These are phyloP conservation scores for Spodoptera frugiperda DNA, from an alignment of 1,140 invertebrate genomes.

Conservation along the genomic window DNA sequence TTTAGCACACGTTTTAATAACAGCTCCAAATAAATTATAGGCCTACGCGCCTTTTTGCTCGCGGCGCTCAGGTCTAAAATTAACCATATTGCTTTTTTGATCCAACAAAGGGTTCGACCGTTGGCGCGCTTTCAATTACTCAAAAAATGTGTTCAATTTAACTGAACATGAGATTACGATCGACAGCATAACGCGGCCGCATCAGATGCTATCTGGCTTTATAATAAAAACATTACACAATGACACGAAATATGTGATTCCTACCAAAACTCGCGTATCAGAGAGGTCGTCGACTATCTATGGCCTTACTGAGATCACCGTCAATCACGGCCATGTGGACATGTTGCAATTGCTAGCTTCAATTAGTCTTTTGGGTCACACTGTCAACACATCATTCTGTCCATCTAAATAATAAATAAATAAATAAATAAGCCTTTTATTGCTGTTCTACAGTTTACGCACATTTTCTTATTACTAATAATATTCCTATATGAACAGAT, in stretches of 20 bases:
- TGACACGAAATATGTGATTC: not conserved
- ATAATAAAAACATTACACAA: conserved; percentile 1
- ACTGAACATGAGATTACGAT: too few species aligned
- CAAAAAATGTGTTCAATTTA: too few species aligned
- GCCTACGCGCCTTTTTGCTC: conserved; percentile 10
- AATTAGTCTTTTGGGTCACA: conserved; percentile 45
- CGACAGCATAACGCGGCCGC: not conserved
- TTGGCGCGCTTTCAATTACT: too few species aligned
- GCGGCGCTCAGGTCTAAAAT: conserved; percentile 8
- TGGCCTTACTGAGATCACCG: conserved; percentile 36
- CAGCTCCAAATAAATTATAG: conserved; percentile 23
- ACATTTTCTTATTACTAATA: too few species aligned
- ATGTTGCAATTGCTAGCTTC: conserved; percentile 38
- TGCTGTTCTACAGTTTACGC: too few species aligned
- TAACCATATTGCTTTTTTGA: not conserved
- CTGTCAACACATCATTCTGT: conserved; percentile 16
- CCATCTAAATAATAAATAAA: too few species aligned
- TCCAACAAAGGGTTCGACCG: too few species aligned
- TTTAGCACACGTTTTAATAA: conserved; percentile 32
- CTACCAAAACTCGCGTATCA: conserved; percentile 17
- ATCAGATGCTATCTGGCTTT: not conserved
- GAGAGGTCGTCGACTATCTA: conserved; percentile 37
- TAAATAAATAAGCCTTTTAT: too few species aligned
- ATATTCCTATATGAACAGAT: too few species aligned
- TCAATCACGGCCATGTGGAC: conserved; percentile 33